Evolutionary conservation across 2,797 vertebrate genomes (phyloP).

Genomic region (Margarornis squamiger): DNA sequence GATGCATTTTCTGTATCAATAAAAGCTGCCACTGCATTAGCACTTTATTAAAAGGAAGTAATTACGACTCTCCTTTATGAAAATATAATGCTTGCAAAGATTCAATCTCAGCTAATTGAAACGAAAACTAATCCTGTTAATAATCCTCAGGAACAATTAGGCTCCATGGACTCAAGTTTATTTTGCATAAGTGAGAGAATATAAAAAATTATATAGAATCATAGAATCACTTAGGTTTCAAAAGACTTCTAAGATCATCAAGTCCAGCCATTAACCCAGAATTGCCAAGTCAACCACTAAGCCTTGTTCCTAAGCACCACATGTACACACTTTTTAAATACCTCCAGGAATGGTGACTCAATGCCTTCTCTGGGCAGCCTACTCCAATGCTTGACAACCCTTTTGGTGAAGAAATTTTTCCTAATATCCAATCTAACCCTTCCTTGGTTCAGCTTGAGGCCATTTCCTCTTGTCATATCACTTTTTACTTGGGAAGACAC

Average conservation of each 20-base stretch:
- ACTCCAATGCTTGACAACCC: neutral
- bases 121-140: neutral
- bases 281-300: neutral
- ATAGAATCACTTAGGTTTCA: neutral
- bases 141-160: neutral
- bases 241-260: neutral
- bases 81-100: neutral
- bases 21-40: neutral
- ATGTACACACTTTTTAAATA: neutral
- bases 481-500: neutral
- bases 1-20: neutral
- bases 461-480: neutral
- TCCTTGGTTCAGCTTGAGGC: neutral
- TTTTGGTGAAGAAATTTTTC: neutral
- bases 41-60: neutral
- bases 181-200: neutral
- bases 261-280: neutral
- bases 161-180: neutral
- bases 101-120: neutral
- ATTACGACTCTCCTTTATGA: neutral
- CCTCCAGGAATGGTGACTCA: neutral
- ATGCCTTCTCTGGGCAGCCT: neutral
- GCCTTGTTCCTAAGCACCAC: neutral
- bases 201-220: neutral
- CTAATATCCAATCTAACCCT: neutral